phyloP scores from a whole-genome alignment of 2,888 invertebrate genomes.

The Ophioninae sp. region DNA sequence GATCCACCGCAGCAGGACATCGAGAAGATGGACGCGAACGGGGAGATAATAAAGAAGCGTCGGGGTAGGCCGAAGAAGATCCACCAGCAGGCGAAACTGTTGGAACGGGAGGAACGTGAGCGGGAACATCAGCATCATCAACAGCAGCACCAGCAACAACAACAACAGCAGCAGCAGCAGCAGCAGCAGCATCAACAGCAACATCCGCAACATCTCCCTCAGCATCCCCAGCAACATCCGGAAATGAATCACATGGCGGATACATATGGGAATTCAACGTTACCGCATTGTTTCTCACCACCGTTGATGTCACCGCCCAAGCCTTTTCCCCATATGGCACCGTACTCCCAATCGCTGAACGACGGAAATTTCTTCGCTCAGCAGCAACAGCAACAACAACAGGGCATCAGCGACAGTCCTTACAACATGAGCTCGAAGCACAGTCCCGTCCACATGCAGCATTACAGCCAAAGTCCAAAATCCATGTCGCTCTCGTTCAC shows the following conservation, averaged over 20 bases:
- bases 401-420: slow-evolving; percentile 75
- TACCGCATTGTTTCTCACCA: slow-evolving; percentile 78
- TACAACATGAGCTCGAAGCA: slow-evolving; percentile 78
- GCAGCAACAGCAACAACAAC: background rate
- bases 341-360: slow-evolving; percentile 75
- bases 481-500: slow-evolving; percentile 83
- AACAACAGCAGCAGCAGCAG: slow-evolving; percentile 70
- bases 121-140: slow-evolving; percentile 72
- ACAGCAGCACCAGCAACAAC: slow-evolving; percentile 71
- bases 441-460: slow-evolving; percentile 80
- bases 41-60: slow-evolving; percentile 91
- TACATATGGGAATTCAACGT: slow-evolving; percentile 70
- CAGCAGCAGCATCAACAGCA: slow-evolving; percentile 70
- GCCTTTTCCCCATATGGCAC: slow-evolving; percentile 79
- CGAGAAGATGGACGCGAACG: slow-evolving; percentile 80
- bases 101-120: slow-evolving; percentile 76
- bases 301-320: slow-evolving; percentile 79
- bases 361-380: slow-evolving; percentile 75
- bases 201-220: slow-evolving; percentile 69
- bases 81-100: slow-evolving; percentile 80
- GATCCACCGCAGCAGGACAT: slow-evolving; percentile 83
- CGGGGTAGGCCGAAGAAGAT: slow-evolving; percentile 94
- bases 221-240: slow-evolving; percentile 70
- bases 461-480: slow-evolving; percentile 80
- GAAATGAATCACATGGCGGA: slow-evolving; percentile 74